Evolutionary conservation across 2,113 vertebrate genomes (phyloP).

Genomic region (Sturnus vulgaris): DNA sequence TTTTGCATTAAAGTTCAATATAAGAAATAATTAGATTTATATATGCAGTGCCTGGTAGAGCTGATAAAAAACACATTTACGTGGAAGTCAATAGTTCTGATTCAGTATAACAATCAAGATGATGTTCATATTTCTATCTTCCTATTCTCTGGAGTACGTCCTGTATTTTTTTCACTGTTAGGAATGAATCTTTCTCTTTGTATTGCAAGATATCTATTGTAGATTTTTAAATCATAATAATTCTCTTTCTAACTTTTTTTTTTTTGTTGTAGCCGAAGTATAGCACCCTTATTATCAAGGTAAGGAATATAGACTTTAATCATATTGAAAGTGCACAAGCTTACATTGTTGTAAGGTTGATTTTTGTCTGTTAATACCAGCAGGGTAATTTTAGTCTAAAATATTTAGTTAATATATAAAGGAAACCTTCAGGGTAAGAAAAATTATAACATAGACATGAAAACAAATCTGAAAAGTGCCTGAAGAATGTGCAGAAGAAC

Average conservation of each 20-base stretch:
- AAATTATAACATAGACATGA: background rate
- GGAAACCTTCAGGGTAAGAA: background rate
- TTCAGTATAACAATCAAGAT: background rate
- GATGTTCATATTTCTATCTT: background rate
- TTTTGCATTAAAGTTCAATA: background rate
- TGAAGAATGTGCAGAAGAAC: background rate
- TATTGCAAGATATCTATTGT: background rate
- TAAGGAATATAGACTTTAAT: background rate
- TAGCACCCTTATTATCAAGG: background rate
- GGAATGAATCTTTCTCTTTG: background rate
- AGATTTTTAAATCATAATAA: background rate
- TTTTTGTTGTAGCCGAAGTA: background rate
- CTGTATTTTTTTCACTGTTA: background rate
- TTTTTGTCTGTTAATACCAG: background rate
- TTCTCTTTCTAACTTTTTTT: background rate
- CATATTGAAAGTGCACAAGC: background rate
- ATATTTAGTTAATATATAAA: background rate
- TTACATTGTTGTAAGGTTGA: background rate
- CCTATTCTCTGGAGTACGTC: background rate
- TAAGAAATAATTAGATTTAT: constrained; percentile 13
- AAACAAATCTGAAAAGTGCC: background rate
- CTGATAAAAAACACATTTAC: background rate
- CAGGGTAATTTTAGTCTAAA: background rate
- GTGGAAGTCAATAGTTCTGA: background rate
- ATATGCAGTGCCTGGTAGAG: background rate